A percentile compares a stretch with the other conserved stretches of the same genome.
Evolutionary conservation across 2,888 invertebrate species (phyloP).

Genomic region (Baccha elongata): DNA sequence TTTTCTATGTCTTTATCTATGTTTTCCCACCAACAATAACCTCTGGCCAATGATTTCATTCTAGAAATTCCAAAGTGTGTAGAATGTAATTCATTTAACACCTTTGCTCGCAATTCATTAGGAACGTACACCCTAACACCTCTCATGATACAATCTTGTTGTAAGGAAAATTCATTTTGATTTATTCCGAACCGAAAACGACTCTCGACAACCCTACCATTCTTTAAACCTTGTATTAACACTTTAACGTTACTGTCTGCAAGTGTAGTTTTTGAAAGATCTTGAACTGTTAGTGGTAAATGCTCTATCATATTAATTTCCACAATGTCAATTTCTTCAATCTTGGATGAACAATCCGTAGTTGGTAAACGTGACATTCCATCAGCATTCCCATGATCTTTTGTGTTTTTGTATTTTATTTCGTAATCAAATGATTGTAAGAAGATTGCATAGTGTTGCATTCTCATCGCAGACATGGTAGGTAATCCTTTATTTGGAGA

Average conservation of each 20-base stretch:
- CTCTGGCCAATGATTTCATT: conserved; percentile 70
- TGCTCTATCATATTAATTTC: too few relatives aligned
- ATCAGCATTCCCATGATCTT: conserved; percentile 3
- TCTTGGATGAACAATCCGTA: too few relatives aligned
- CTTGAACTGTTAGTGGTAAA: too few relatives aligned
- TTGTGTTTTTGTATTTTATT: background rate
- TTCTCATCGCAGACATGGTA: background rate
- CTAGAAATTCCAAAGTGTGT: too few relatives aligned
- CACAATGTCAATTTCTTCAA: too few relatives aligned
- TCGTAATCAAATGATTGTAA: conserved; percentile 2
- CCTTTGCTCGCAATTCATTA: conserved; percentile 40
- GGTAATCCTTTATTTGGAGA: conserved; percentile 1
- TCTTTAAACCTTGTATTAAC: background rate
- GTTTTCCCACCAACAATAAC: conserved; percentile 71
- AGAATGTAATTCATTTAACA: conserved; percentile 60
- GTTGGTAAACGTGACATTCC: conserved; percentile 6
- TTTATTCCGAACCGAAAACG: background rate
- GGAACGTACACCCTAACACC: conserved; percentile 69
- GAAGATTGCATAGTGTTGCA: conserved; percentile 4
- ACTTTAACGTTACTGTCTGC: too few relatives aligned
- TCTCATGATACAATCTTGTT: conserved; percentile 65
- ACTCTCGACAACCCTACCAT: too few relatives aligned
- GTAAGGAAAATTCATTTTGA: too few relatives aligned
- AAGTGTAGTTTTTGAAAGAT: too few relatives aligned
- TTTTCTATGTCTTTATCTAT: conserved; percentile 61